phyloP scores from a whole-genome alignment of 2,113 vertebrate species.

The Pseudorhombus dupliciocellatus region DNA sequence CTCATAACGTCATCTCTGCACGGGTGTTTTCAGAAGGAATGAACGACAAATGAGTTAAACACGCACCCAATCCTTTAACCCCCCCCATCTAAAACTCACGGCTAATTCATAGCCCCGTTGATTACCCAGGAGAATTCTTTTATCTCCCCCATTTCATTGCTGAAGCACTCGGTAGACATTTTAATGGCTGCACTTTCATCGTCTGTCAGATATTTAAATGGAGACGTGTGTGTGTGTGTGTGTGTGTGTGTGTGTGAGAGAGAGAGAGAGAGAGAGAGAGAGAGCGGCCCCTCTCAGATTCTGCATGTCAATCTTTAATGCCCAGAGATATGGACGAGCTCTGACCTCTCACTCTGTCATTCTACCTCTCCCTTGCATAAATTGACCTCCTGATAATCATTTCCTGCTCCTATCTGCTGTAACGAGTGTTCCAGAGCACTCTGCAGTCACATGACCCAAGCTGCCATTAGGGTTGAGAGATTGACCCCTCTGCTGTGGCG shows the following conservation, averaged over 20 bases:
- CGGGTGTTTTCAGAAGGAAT: conserved; percentile 70
- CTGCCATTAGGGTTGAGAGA: conserved; percentile 78
- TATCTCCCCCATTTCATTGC: conserved; percentile 83
- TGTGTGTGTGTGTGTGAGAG: conserved; percentile 32
- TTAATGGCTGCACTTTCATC: conserved; percentile 84
- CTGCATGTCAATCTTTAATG: conserved; percentile 81
- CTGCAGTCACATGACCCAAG: conserved; percentile 72
- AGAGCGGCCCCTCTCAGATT: conserved; percentile 67
- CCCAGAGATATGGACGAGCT: conserved; percentile 75
- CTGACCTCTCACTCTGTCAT: conserved; percentile 78
- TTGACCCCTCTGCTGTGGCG: conserved; percentile 71
- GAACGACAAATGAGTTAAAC: conserved; percentile 75
- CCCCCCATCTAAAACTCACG: conserved; percentile 68
- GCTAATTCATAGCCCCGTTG: conserved; percentile 81
- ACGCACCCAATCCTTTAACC: conserved; percentile 53
- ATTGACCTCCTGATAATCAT: conserved; percentile 82
- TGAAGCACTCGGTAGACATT: conserved; percentile 79
- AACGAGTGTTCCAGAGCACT: conserved; percentile 74
- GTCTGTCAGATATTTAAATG: conserved; percentile 84
- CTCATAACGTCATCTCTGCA: conserved; percentile 41
- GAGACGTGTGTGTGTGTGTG: conserved; percentile 66
- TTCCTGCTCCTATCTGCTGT: conserved; percentile 72
- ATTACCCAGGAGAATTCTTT: conserved; percentile 81
- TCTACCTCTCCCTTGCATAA: conserved; percentile 75
- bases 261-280: conserved; percentile 51